A percentile compares a stretch with the other conserved stretches of the same genome.
These are phyloP conservation scores for Rhopalosiphum nymphaeae DNA, from an alignment of 2,888 invertebrate species.

Conservation along the genomic window DNA sequence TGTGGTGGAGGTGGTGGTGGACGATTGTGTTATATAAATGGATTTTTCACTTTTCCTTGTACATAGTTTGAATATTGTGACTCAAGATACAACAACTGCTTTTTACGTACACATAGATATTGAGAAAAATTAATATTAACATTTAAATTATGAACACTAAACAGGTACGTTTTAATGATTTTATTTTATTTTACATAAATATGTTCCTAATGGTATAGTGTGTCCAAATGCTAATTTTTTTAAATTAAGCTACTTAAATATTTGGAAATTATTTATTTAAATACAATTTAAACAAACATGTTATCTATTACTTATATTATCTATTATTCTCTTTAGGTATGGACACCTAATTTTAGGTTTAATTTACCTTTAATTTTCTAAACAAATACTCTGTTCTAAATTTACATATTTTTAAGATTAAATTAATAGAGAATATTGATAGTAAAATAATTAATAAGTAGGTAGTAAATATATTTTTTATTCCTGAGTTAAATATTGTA, in stretches of 20 bases:
- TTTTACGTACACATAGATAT: not conserved
- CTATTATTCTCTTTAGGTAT: not conserved
- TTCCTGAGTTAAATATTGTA: not conserved
- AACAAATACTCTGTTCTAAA: not conserved
- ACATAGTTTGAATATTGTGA: conserved; percentile 25
- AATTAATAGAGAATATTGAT: not conserved
- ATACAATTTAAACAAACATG: not conserved
- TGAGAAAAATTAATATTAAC: not conserved
- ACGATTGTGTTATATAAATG: conserved; percentile 45
- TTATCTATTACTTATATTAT: not conserved
- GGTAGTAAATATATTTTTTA: not conserved
- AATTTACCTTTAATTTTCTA: too few species aligned
- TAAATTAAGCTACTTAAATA: not conserved
- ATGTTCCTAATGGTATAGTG: not conserved
- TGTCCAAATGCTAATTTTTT: not conserved
- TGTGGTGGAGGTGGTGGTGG: not conserved
- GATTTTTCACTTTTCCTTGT: conserved; percentile 43
- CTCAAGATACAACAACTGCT: not conserved
- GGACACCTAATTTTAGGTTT: too few species aligned
- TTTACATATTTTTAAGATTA: not conserved
- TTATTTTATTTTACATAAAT: not conserved
- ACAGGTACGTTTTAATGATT: conserved; percentile 43
- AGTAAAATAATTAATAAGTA: not conserved
- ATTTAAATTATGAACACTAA: conserved; percentile 41
- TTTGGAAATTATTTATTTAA: not conserved